Percentiles rank a stretch among this genome's conserved stretches.
These are phyloP conservation scores for Cochlearius cochlearius DNA, from an alignment of 2,113 vertebrate genomes.

Conservation along the genomic window DNA sequence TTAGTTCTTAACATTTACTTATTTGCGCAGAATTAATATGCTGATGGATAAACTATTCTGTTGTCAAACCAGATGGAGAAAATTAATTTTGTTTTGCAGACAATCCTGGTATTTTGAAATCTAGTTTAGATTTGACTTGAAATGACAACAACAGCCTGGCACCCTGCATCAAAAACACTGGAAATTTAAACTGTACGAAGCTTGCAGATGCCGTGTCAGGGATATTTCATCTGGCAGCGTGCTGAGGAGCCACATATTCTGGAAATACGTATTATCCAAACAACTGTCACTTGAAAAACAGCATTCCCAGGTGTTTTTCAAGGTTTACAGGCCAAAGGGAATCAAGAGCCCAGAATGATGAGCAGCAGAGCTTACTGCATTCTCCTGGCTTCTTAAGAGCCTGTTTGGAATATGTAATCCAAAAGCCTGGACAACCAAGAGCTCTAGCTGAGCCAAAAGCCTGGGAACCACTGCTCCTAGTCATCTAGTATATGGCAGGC, in stretches of 20 bases:
- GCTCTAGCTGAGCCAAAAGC: not conserved
- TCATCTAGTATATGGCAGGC: not conserved
- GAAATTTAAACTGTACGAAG: not conserved
- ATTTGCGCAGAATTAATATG: not conserved
- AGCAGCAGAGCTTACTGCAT: not conserved
- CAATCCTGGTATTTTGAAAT: not conserved
- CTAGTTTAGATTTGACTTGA: not conserved
- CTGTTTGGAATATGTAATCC: not conserved
- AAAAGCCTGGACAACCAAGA: not conserved
- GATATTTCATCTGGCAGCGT: not conserved
- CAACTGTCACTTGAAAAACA: not conserved
- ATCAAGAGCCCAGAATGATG: not conserved
- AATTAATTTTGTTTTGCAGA: not conserved
- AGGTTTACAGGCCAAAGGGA: not conserved
- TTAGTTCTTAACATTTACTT: not conserved
- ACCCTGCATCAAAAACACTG: not conserved
- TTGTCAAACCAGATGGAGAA: not conserved
- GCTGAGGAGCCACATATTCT: not conserved
- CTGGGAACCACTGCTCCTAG: not conserved
- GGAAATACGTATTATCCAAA: not conserved
- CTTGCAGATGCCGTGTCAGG: not conserved
- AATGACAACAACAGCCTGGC: not conserved
- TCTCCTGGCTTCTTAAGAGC: not conserved
- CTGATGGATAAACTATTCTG: not conserved
- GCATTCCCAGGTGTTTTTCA: not conserved